Evolutionary conservation across 2,797 vertebrate species (phyloP).

Genomic region (Karalla daura): DNA sequence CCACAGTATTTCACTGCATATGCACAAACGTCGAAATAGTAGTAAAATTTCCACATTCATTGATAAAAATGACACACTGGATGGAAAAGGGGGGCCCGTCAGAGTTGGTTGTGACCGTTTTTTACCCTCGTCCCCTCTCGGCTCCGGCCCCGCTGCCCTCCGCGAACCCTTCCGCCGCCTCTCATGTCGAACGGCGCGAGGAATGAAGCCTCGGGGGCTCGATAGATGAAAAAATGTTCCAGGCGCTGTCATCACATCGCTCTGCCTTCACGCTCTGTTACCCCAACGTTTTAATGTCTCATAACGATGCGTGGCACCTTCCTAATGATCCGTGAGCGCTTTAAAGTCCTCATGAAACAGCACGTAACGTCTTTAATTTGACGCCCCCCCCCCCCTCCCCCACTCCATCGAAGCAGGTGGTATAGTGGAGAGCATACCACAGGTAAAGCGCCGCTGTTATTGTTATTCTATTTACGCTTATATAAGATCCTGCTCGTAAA

Average conservation of each 20-base stretch:
- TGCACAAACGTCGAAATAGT: too few relatives aligned
- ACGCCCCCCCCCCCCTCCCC: too few relatives aligned
- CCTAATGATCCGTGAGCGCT: conserved; percentile 42
- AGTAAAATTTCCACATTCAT: too few relatives aligned
- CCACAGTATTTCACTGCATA: too few relatives aligned
- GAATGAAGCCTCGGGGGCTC: conserved; percentile 35
- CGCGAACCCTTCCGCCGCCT: conserved; percentile 40
- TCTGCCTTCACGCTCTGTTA: conserved; percentile 39
- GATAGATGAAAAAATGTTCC: conserved; percentile 51
- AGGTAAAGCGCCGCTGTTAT: background rate
- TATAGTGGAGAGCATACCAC: background rate
- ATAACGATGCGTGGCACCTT: conserved; percentile 45
- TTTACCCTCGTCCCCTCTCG: too few relatives aligned
- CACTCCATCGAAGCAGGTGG: conserved; percentile 28
- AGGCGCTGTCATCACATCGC: conserved; percentile 52
- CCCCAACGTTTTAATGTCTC: conserved; percentile 44
- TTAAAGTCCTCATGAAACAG: conserved; percentile 22
- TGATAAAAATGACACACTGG: too few relatives aligned
- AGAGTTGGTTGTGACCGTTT: too few relatives aligned
- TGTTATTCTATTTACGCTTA: background rate
- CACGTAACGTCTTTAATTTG: conserved; percentile 4
- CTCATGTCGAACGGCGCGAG: conserved; percentile 33
- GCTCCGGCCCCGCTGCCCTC: conserved; percentile 42
- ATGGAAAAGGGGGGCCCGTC: too few relatives aligned
- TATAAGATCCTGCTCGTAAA: background rate